These are phyloP conservation scores for Neomonachus schauinslandi DNA, from an alignment of 2,113 vertebrate species.

Conservation along the genomic window DNA sequence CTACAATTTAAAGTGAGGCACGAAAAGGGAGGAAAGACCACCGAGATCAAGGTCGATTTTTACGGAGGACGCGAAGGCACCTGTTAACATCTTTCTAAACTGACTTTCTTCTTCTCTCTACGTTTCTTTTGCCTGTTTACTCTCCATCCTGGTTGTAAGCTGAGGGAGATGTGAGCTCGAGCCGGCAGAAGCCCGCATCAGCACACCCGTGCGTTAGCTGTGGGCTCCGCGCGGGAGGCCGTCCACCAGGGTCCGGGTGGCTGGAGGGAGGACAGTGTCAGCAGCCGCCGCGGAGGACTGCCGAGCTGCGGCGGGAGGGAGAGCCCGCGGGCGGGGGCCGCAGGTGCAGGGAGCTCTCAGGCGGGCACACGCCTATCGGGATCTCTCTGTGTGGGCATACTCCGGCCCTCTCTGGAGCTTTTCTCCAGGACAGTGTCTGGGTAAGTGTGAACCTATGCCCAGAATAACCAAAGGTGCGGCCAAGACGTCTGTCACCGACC, in stretches of 20 bases:
- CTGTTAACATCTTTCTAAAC: not conserved
- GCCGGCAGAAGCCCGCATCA: fast-evolving
- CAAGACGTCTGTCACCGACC: not conserved
- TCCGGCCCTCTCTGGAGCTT: fast-evolving
- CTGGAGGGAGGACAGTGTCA: not conserved
- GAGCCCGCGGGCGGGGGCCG: not conserved
- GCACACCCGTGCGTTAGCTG: not conserved
- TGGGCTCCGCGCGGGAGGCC: fast-evolving
- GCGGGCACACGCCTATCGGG: fast-evolving
- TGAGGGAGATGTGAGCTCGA: fast-evolving
- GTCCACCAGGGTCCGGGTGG: fast-evolving
- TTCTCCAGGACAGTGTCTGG: fast-evolving
- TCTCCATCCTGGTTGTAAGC: not conserved
- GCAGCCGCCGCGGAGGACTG: fast-evolving
- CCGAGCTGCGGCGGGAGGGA: fast-evolving
- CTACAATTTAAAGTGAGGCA: not conserved
- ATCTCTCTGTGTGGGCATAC: fast-evolving
- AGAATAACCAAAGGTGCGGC: fast-evolving
- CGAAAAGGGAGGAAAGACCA: not conserved
- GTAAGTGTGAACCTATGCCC: fast-evolving
- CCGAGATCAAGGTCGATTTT: fast-evolving
- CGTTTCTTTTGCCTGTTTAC: not conserved
- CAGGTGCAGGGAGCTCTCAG: not conserved
- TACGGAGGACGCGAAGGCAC: not conserved
- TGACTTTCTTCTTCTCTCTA: not conserved